Conservation (phyloP, 2,888 invertebrate species). For the Camponotus fellah region DNA sequence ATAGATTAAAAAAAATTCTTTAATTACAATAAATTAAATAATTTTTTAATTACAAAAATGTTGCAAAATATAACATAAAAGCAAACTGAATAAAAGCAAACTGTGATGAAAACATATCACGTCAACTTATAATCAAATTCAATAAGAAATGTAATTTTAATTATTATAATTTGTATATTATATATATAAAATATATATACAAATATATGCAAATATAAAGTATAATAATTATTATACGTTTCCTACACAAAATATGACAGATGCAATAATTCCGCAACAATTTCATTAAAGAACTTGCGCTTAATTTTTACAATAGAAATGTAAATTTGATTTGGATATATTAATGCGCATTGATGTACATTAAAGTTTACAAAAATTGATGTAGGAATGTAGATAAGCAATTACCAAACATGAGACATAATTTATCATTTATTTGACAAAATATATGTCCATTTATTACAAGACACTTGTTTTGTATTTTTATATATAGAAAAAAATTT, state of each 20-base stretch:
- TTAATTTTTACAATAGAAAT: slow-evolving; percentile 18
- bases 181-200: neutral
- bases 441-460: neutral
- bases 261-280: slow-evolving; percentile 58
- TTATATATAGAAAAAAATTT: neutral
- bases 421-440: neutral
- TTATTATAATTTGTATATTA: slow-evolving; percentile 29
- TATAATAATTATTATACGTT: slow-evolving; percentile 21
- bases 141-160: slow-evolving; percentile 28
- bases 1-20: neutral
- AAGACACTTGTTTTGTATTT: neutral
- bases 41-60: neutral
- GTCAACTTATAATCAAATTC: slow-evolving; percentile 1
- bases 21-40: neutral
- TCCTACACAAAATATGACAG: slow-evolving; percentile 49
- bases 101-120: slow-evolving; percentile 76
- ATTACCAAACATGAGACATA: neutral
- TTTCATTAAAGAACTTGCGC: slow-evolving; percentile 29
- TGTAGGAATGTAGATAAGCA: neutral
- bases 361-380: neutral
- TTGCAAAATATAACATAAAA: neutral
- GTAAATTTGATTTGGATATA: neutral
- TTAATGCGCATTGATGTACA: neutral
- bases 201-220: no score
- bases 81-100: slow-evolving; percentile 57